These are phyloP conservation scores for Trichomalopsis sarcophagae DNA, from an alignment of 1,140 invertebrate species.

Conservation along the genomic window DNA sequence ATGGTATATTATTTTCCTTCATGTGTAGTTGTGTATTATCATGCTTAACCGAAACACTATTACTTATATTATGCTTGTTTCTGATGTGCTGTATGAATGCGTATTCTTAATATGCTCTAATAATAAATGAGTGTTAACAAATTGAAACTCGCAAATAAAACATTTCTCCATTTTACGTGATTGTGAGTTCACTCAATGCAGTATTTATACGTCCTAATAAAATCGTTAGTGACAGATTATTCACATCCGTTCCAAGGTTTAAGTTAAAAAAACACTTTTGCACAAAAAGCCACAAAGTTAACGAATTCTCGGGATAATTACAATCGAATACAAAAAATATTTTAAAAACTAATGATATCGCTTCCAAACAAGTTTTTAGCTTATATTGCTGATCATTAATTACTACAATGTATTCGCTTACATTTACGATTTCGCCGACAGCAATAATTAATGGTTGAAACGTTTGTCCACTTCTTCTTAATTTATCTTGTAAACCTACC, in stretches of 20 bases:
- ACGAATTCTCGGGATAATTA: conserved; percentile 29
- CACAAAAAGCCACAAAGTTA: background rate
- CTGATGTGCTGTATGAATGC: background rate
- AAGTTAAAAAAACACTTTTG: background rate
- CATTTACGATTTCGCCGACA: conserved; percentile 1
- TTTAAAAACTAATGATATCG: conserved; percentile 18
- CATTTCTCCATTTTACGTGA: background rate
- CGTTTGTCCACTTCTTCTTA: conserved; percentile 5
- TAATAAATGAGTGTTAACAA: background rate
- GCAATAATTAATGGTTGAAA: conserved; percentile 36
- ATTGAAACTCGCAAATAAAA: background rate
- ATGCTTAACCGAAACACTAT: background rate
- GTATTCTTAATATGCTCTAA: background rate
- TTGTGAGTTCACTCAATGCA: background rate
- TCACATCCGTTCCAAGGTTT: background rate
- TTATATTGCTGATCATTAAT: conserved; percentile 29
- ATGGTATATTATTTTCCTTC: background rate
- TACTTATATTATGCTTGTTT: background rate
- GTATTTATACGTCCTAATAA: background rate
- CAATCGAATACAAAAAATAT: conserved; percentile 43
- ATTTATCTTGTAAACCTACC: too few species aligned
- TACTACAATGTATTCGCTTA: conserved; percentile 12
- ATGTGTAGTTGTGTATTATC: background rate
- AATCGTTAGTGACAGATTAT: background rate
- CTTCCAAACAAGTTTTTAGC: conserved; percentile 9